Evolutionary conservation across 2,797 vertebrate genomes (phyloP), one percentile per base, ranked within the genome.

Genomic region (Poeciliopsis gracilis): DNA sequence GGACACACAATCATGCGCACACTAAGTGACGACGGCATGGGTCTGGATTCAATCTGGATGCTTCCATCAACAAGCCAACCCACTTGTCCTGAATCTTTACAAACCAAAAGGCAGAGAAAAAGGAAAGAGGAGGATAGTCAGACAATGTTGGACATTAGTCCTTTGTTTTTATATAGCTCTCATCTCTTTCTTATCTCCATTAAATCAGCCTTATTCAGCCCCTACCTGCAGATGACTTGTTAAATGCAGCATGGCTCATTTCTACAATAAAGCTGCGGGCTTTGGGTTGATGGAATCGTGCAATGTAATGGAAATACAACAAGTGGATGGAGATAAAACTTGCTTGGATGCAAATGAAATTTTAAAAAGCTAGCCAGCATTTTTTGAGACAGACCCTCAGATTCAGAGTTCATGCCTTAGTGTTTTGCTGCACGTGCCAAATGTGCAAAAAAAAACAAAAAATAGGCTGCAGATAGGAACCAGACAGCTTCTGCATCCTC

Each of bases 21-120:
- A 81, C 45, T 82, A 77, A 7, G 79, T 90, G 89, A 90, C 77
- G 82, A 90, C 88, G 77, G 83, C 20, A 2, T 43, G 70, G 76
- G 86, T 91, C 92, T 94, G 92, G 90, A 89, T 92, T 94, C 91
- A 93, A 93, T 95, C 93, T 88, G 47, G 78, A 82, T 30, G 69
- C 88, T 84, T 93, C 88, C 82, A 90, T 90, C 90, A 89, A 85
- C 90, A 88, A 84, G 84, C 83, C 85, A 63, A 72, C 87, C 81
- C 87, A 82, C 90, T 88, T 84, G 87, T 88, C 81, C 83, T 91
- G 82, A 90, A 90, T 91, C 87, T 88, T 84, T 82, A 73, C 66
- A 79, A 90, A 84, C 87, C 87, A 82, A 83, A 51, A 78, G 76
- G 18, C 10, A 77, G n/a, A 76, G 70, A 70, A 23, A 79, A 43